Base-by-base conservation (phyloP, 2,888 invertebrate genomes). In the Troides oblongomaculatus region DNA sequence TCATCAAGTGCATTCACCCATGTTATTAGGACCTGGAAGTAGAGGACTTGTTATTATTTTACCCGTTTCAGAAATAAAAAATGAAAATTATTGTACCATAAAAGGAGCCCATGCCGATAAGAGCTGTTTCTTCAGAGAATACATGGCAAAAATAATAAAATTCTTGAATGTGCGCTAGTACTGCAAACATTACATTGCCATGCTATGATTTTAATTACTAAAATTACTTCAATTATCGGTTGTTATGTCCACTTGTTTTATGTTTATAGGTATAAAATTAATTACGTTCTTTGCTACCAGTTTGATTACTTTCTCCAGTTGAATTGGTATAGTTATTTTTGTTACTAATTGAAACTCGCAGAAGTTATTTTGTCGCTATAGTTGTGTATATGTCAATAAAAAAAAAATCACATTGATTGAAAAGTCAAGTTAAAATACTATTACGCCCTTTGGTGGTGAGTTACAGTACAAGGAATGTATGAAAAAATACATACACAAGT, bases 201-300 rank as follows among this genome's bases (percentile, higher is more conserved):
- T 78, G 87, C 81, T 74, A 70, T 85, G 86, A 77, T 82, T 87
- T 88, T 86, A 83, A 88, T 87, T 81, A 74, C 73, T 63, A 62
- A 62, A 67, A 62, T 72, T 71, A 75, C 74, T 72, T 69, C 72
- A 74, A 75, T 71, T 71, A 78, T 74, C 76, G 78, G 76, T 78
- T 78, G 74, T 75, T 75, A 73, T 72, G n/a, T 17, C 53, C 18
- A 53, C 53, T 60, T 23, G 56, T 39, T n/a, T 60, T 56, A 6
- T 39, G 18, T 64, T 69, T 69, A 71, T 61, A 43, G 57, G 59
- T 62, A 17, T 10, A 39, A 25, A 69, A 56, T 61, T 39, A 69
- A 64, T 69, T 50, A 53, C n/a, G 21, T 53, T 56, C 18, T 66
- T 21, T 36, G n/a, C 21, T 36, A 56, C 36, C 17, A 7, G 50